These are phyloP conservation scores for Herpetotheres cachinnans DNA, from an alignment of 2,113 vertebrate genomes.

Conservation along the genomic window DNA sequence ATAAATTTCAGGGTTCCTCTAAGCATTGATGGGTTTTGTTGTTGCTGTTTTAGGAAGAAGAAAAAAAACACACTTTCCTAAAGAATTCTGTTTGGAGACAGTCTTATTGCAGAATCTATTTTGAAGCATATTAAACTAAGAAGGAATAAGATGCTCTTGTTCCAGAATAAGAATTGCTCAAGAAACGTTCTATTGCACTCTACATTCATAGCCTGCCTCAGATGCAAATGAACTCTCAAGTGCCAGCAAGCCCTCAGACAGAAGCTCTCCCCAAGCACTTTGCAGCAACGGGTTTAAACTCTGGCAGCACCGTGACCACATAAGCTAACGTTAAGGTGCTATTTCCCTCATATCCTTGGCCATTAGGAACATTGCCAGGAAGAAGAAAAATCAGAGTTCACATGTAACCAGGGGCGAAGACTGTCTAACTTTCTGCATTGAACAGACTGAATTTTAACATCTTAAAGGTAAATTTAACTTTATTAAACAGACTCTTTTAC, in stretches of 20 bases:
- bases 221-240: constrained; percentile 46
- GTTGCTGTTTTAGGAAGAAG: neutral
- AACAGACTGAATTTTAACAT: neutral
- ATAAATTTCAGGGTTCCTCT: neutral
- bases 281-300: neutral
- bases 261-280: constrained; percentile 3
- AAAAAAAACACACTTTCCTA: neutral
- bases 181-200: neutral
- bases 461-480: neutral
- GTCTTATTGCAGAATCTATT: neutral
- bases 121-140: constrained; percentile 28
- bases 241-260: neutral
- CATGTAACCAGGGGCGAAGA: neutral
- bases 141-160: neutral
- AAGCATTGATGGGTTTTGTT: neutral
- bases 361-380: neutral
- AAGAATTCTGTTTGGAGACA: constrained; percentile 27
- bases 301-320: neutral
- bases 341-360: neutral
- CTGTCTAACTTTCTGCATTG: neutral
- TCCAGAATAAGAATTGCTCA: constrained; percentile 5
- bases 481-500: neutral
- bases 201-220: neutral
- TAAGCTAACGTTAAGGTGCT: constrained; percentile 1
- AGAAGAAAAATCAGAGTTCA: neutral